Evolutionary conservation across 2,888 invertebrate species (phyloP), one percentile per base, ranked within the genome.

Genomic region (Drosophila hamatofila): DNA sequence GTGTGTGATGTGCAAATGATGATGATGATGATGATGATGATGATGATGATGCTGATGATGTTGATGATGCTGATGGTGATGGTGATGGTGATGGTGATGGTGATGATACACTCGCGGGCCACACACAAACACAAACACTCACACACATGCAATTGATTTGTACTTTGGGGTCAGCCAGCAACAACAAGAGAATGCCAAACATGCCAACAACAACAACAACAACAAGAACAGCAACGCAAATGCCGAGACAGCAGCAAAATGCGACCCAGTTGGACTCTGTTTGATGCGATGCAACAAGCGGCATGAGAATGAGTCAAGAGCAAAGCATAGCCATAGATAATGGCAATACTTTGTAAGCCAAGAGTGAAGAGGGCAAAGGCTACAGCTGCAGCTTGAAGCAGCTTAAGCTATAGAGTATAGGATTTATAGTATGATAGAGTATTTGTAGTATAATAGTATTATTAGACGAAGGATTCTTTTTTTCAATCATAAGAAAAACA

Each of bases 111-210:
- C 63, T 59, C 59, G 37, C 57, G 76, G 6, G 44, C 52, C 59
- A 69, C 79, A 64, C 60, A 59, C 56, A 48, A 55, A 64, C 66
- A 63, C 72, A 73, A 65, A 75, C 83, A 72, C 72, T 52, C 79
- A 64, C 68, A 39, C 54, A 70, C 66, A 63, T 66, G 75, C 83
- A 88, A 83, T 85, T 85, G 84, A 85, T 85, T 85, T 90, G 84
- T 85, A 90, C 84, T 85, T 84, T 85, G 84, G 87, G 84, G 84
- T 84, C 89, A 88, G 83, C 64, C 90, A 66, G 57, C 69, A 69
- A n/a, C 66, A 35, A 41, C 72, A 73, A 64, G 52, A 60, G 62
- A 62, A 84, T 82, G 83, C 80, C 77, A 89, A 84, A 80, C 70
- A 81, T 85, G 88, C 89, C 75, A 75, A 62, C 72, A 70, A 64